phyloP scores from a whole-genome alignment of 2,113 vertebrate genomes.

The Reinhardtius hippoglossoides region DNA sequence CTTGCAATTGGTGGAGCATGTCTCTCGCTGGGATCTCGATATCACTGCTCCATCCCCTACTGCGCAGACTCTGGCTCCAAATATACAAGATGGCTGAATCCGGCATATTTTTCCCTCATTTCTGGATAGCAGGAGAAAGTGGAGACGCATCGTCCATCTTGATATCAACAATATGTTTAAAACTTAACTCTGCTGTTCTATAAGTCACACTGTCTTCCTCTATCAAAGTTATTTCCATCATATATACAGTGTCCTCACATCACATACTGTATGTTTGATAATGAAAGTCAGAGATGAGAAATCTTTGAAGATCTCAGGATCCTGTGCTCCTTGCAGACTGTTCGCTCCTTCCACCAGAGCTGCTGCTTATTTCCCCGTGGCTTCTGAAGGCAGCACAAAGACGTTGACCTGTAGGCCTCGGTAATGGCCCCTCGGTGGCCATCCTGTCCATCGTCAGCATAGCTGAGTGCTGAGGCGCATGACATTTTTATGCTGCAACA shows the following conservation, averaged over 20 bases:
- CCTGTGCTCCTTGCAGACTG: slow-evolving; percentile 31
- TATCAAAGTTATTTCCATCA: slow-evolving; percentile 26
- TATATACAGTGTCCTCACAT: slow-evolving; percentile 53
- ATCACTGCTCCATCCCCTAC: too few relatives aligned
- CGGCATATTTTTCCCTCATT: too few relatives aligned
- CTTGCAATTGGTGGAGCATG: too few relatives aligned
- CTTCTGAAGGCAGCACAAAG: slow-evolving; percentile 48
- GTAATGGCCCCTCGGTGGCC: slow-evolving; percentile 69
- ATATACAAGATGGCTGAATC: too few relatives aligned
- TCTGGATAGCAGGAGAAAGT: too few relatives aligned
- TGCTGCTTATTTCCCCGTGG: slow-evolving; percentile 40
- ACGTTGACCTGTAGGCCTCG: slow-evolving; percentile 54
- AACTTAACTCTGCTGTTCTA: slow-evolving; percentile 5
- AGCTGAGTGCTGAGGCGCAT: slow-evolving; percentile 48
- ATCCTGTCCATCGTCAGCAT: slow-evolving; percentile 60
- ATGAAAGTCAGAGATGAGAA: slow-evolving; percentile 32
- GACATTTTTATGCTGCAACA: slow-evolving; percentile 71
- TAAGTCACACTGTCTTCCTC: slow-evolving; percentile 33
- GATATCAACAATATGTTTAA: background rate
- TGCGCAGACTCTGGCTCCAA: too few relatives aligned
- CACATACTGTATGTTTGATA: slow-evolving; percentile 41
- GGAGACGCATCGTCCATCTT: background rate
- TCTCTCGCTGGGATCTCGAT: too few relatives aligned
- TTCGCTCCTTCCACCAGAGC: slow-evolving; percentile 34
- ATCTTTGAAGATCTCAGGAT: slow-evolving; percentile 54